A percentile compares a stretch with the other conserved stretches of the same genome.
Conservation (phyloP, 2,797 vertebrate species). For the Tenualosa ilisha region DNA sequence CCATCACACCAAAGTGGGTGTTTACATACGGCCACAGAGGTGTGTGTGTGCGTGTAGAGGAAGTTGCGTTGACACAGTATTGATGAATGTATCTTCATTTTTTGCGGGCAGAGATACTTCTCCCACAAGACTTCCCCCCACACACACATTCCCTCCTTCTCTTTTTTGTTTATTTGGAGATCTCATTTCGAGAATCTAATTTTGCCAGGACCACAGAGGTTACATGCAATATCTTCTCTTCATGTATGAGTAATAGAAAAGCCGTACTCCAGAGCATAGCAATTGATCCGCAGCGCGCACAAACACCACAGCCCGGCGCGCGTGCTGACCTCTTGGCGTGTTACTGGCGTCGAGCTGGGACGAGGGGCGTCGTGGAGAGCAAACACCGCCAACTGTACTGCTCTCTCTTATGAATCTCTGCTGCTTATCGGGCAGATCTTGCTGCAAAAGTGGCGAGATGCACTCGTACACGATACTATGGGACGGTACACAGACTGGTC, state of each 20-base stretch:
- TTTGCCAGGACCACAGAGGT: conserved; percentile 39
- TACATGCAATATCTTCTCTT: conserved; percentile 45
- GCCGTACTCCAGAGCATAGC: conserved; percentile 38
- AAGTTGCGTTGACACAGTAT: conserved; percentile 16
- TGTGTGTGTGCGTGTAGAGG: too few species aligned
- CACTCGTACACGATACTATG: background rate
- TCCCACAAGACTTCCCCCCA: background rate
- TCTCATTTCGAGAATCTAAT: conserved; percentile 50
- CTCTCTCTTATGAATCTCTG: background rate
- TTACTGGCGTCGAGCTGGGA: background rate
- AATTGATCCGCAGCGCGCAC: conserved; percentile 37
- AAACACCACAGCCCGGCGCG: background rate
- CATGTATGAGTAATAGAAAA: conserved; percentile 45
- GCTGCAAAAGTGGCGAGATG: background rate
- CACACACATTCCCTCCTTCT: background rate
- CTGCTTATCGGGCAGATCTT: background rate
- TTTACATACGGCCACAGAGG: background rate
- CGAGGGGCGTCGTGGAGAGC: background rate
- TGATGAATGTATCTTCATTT: background rate
- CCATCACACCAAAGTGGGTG: conserved; percentile 18
- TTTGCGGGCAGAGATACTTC: background rate
- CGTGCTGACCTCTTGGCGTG: background rate
- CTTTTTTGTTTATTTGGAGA: conserved; percentile 30
- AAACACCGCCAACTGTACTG: background rate
- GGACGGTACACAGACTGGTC: background rate